Evolutionary conservation across 2,888 invertebrate genomes (phyloP).

Genomic region (Parthenolecanium corni): DNA sequence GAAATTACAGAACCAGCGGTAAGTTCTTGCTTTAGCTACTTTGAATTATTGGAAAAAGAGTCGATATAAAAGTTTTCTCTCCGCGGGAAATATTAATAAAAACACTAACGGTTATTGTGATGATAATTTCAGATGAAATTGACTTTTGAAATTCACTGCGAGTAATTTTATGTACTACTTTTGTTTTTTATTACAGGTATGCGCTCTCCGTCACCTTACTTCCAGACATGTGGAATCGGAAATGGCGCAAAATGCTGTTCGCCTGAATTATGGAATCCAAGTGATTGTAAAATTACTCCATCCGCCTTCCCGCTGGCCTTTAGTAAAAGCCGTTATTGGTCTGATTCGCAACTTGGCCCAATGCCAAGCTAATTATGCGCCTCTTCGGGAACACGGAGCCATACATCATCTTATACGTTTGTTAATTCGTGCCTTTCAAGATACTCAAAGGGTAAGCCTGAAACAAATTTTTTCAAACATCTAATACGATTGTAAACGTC

Average conservation of each 20-base stretch:
- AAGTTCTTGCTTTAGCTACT: constrained; percentile 34
- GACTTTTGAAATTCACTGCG: too few species aligned
- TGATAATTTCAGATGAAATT: too few species aligned
- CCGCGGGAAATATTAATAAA: too few species aligned
- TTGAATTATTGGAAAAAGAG: too few species aligned
- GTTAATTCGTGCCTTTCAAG: constrained; percentile 86
- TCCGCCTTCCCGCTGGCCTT: constrained; percentile 93
- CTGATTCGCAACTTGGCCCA: constrained; percentile 93
- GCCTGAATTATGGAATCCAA: constrained; percentile 77
- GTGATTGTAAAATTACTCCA: constrained; percentile 91
- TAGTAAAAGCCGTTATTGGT: constrained; percentile 95
- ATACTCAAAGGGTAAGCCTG: constrained; percentile 72
- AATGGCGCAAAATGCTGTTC: constrained; percentile 94
- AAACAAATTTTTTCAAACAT: too few species aligned
- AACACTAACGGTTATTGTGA: too few species aligned
- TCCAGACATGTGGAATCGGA: constrained; percentile 92
- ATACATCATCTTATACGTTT: constrained; percentile 88
- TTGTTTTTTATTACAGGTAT: constrained; percentile 43
- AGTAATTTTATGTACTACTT: too few species aligned
- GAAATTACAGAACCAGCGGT: constrained; percentile 99
- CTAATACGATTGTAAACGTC: too few species aligned
- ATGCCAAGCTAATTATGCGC: constrained; percentile 90
- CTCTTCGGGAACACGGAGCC: constrained; percentile 85
- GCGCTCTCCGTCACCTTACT: constrained; percentile 93
- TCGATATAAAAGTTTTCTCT: too few species aligned